These are phyloP conservation scores for Bibio marci DNA, from an alignment of 2,888 invertebrate species.

Conservation along the genomic window DNA sequence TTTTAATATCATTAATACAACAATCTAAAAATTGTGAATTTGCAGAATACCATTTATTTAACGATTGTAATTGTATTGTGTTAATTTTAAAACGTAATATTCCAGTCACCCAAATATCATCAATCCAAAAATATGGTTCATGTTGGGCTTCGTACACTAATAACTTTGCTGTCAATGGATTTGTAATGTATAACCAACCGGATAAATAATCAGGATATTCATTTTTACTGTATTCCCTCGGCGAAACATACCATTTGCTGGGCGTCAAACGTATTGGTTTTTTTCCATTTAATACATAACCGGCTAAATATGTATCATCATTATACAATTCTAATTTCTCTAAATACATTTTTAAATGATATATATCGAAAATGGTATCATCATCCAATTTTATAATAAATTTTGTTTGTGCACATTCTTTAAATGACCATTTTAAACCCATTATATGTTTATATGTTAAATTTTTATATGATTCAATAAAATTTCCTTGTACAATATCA, in stretches of 20 bases:
- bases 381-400: slow-evolving; percentile 69
- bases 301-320: slow-evolving; percentile 32
- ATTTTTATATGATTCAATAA: slow-evolving; percentile 59
- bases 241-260: slow-evolving; percentile 68
- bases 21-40: slow-evolving; percentile 58
- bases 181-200: slow-evolving; percentile 71
- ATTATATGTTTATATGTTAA: slow-evolving; percentile 69
- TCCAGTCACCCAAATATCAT: slow-evolving; percentile 76
- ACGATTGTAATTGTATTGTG: slow-evolving; percentile 34
- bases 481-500: slow-evolving; percentile 61
- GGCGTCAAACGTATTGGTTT: slow-evolving; percentile 43
- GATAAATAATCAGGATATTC: slow-evolving; percentile 61
- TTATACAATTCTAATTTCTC: slow-evolving; percentile 17
- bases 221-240: slow-evolving; percentile 40
- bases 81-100: slow-evolving; percentile 42
- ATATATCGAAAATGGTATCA: slow-evolving; percentile 56
- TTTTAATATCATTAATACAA: slow-evolving; percentile 45
- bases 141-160: slow-evolving; percentile 36
- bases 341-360: slow-evolving; percentile 33
- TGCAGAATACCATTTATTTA: slow-evolving; percentile 46
- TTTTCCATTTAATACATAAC: slow-evolving; percentile 47
- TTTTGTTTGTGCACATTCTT: slow-evolving; percentile 39
- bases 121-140: slow-evolving; percentile 76
- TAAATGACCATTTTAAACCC: slow-evolving; percentile 55
- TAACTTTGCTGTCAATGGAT: slow-evolving; percentile 38